Evolutionary conservation across 2,888 invertebrate species (phyloP).

Genomic region (Drosophila pseudotalamancana): DNA sequence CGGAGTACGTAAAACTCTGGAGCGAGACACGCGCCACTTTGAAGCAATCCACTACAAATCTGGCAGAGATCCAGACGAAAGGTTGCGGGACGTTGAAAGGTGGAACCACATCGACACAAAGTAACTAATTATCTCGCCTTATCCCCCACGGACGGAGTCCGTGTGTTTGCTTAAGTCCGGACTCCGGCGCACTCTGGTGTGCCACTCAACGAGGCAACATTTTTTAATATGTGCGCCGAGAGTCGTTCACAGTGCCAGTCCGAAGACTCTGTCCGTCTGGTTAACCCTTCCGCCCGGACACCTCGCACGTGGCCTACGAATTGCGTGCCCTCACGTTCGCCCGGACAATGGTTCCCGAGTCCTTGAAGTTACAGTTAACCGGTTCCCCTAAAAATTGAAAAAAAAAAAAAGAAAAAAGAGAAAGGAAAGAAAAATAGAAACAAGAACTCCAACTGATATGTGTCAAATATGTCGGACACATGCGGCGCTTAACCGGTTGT

Average conservation of each 20-base stretch:
- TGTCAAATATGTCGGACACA: slow-evolving; percentile 67
- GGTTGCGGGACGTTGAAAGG: neutral
- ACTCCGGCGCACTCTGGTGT: slow-evolving; percentile 24
- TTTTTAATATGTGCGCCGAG: slow-evolving; percentile 55
- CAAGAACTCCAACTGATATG: slow-evolving; percentile 61
- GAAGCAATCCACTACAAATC: slow-evolving; percentile 55
- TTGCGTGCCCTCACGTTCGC: slow-evolving; percentile 48
- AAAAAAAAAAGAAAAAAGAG: neutral
- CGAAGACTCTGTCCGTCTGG: neutral
- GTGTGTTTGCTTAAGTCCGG: slow-evolving; percentile 57
- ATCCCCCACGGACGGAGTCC: slow-evolving; percentile 21
- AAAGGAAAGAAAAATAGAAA: neutral
- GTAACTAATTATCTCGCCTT: slow-evolving; percentile 78
- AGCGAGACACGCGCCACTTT: slow-evolving; percentile 59
- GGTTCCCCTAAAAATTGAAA: slow-evolving; percentile 23
- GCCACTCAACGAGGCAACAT: slow-evolving; percentile 54
- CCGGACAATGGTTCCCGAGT: slow-evolving; percentile 53
- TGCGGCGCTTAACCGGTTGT: slow-evolving; percentile 36
- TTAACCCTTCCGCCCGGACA: neutral
- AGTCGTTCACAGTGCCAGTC: slow-evolving; percentile 17
- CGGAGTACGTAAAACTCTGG: slow-evolving; percentile 11
- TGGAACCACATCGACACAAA: slow-evolving; percentile 67
- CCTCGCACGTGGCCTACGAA: slow-evolving; percentile 35
- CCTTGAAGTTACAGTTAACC: slow-evolving; percentile 11
- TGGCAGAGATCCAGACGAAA: slow-evolving; percentile 24